Percentiles rank a stretch among this genome's conserved stretches.
These are phyloP conservation scores for Drosophila bipectinata DNA, from an alignment of 1,140 invertebrate species.

Conservation along the genomic window DNA sequence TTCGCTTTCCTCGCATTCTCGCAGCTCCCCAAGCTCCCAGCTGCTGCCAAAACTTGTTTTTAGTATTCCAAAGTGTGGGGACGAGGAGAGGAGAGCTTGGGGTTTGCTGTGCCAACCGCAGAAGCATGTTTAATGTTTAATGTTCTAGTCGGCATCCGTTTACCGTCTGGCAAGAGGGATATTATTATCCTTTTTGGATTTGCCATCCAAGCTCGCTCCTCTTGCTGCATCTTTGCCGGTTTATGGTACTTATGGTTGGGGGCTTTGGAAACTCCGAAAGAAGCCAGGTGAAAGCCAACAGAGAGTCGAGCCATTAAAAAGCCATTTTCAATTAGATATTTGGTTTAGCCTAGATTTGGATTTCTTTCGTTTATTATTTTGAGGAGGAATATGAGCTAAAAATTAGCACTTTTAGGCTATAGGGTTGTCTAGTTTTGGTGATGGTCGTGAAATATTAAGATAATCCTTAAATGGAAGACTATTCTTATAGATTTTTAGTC, in stretches of 20 bases:
- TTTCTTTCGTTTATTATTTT: too few relatives aligned
- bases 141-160: constrained; percentile 31
- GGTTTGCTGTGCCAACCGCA: constrained; percentile 42
- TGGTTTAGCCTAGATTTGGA: not conserved
- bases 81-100: not conserved
- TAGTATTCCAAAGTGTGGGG: not conserved
- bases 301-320: constrained; percentile 9
- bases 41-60: constrained; percentile 63
- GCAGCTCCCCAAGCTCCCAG: constrained; percentile 38
- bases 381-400: not conserved
- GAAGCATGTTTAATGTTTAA: constrained; percentile 54
- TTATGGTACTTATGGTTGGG: too few relatives aligned
- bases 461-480: too few relatives aligned
- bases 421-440: not conserved
- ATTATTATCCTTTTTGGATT: constrained; percentile 17
- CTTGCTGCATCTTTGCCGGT: too few relatives aligned
- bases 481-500: too few relatives aligned
- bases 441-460: too few relatives aligned
- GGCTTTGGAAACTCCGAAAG: not conserved
- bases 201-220: not conserved
- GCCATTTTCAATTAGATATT: not conserved
- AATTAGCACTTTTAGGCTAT: not conserved
- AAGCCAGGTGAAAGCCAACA: constrained; percentile 20
- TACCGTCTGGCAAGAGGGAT: not conserved
- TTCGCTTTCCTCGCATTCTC: constrained; percentile 50